Evolutionary conservation across 2,888 invertebrate genomes (phyloP).

Genomic region (Aricia artaxerxes): DNA sequence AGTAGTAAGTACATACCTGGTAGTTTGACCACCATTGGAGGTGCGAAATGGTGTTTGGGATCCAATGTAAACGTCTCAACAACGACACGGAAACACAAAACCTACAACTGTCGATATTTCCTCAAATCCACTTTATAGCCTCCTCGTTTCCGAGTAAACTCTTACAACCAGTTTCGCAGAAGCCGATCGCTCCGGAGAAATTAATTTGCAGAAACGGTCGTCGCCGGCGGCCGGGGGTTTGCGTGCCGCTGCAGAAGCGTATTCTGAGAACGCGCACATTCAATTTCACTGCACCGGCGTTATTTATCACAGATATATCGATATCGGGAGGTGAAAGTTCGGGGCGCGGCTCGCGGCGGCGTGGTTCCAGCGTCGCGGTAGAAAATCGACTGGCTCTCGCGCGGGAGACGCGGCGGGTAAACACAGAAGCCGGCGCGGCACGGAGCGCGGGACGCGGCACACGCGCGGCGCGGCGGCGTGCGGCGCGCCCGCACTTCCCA

Average conservation of each 20-base stretch:
- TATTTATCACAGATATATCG: constrained; percentile 74
- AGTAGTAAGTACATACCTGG: constrained; percentile 62
- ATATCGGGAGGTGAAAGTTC: constrained; percentile 77
- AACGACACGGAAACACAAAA: constrained; percentile 75
- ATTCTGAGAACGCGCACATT: constrained; percentile 74
- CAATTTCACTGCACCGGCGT: constrained; percentile 71
- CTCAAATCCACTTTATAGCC: constrained; percentile 77
- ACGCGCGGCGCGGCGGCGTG: constrained; percentile 47
- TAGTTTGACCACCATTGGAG: constrained; percentile 79
- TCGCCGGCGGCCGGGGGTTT: constrained; percentile 59
- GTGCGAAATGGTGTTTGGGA: constrained; percentile 71
- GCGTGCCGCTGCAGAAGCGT: constrained; percentile 64
- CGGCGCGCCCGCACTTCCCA: constrained; percentile 64
- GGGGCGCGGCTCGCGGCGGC: constrained; percentile 53
- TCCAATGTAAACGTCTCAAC: constrained; percentile 77
- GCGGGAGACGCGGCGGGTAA: constrained; percentile 43
- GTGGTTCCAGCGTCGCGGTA: constrained; percentile 58
- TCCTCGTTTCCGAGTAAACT: constrained; percentile 77
- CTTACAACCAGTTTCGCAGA: constrained; percentile 77
- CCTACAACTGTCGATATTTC: constrained; percentile 75
- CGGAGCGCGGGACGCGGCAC: constrained; percentile 45
- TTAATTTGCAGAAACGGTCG: constrained; percentile 75
- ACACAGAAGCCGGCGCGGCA: constrained; percentile 45
- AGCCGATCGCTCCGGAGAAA: constrained; percentile 73
- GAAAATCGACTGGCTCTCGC: constrained; percentile 58